These are phyloP conservation scores for Synanthedon vespiformis DNA, from an alignment of 2,888 invertebrate genomes.

Conservation along the genomic window DNA sequence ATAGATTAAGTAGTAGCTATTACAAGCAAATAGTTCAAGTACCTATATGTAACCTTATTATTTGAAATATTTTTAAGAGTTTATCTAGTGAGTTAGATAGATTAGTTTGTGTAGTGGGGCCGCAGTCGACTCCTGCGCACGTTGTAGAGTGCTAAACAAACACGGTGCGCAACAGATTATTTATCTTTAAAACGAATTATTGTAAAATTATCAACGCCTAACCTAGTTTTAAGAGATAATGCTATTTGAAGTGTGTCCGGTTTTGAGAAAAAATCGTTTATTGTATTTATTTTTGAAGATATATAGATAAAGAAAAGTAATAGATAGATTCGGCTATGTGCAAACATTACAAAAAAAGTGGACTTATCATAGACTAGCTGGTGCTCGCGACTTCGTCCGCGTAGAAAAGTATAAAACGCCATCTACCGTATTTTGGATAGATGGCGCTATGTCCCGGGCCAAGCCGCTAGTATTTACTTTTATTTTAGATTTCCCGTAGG, in stretches of 20 bases:
- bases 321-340: background rate
- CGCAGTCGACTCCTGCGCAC: background rate
- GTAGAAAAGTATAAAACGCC: too few species aligned
- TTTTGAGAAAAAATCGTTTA: background rate
- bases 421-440: too few species aligned
- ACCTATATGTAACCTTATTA: slow-evolving; percentile 31
- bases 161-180: slow-evolving; percentile 19
- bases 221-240: slow-evolving; percentile 1
- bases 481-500: too few species aligned
- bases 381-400: too few species aligned
- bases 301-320: background rate
- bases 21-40: background rate
- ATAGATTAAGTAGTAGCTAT: background rate
- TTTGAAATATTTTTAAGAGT: background rate
- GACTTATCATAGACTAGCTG: too few species aligned
- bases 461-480: too few species aligned
- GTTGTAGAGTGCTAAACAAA: background rate
- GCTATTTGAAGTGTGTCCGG: background rate
- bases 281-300: background rate
- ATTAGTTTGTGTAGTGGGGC: background rate
- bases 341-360: background rate
- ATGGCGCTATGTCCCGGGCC: too few species aligned
- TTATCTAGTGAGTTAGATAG: background rate
- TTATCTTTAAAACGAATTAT: slow-evolving; percentile 44
- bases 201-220: slow-evolving; percentile 34